A percentile compares a stretch with the other conserved stretches of the same genome.
These are phyloP conservation scores for Zaprionus ornatus DNA, from an alignment of 1,140 invertebrate species.

Conservation along the genomic window DNA sequence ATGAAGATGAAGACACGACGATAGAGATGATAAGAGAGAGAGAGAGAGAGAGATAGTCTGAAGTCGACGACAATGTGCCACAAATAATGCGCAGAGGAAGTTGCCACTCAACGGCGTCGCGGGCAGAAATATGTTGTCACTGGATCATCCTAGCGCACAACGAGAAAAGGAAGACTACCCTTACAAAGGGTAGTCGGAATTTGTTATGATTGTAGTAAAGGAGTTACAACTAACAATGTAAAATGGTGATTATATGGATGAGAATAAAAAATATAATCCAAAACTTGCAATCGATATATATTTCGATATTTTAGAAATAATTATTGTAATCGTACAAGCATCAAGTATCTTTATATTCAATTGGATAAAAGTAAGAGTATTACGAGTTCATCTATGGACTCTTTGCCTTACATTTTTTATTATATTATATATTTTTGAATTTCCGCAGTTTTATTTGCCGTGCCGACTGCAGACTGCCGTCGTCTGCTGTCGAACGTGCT, in stretches of 20 bases:
- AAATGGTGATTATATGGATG: too few species aligned
- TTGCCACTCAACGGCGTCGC: constrained; percentile 57
- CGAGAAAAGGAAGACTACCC: constrained; percentile 1
- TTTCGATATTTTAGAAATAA: too few species aligned
- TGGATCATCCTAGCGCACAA: constrained; percentile 46
- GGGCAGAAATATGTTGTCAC: constrained; percentile 52
- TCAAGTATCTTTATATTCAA: background rate
- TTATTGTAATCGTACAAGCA: too few species aligned
- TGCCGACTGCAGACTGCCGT: constrained; percentile 8
- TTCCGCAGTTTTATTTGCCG: constrained; percentile 41
- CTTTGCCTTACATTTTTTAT: background rate
- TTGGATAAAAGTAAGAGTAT: background rate
- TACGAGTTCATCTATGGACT: background rate
- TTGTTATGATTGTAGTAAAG: background rate
- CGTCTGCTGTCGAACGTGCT: constrained; percentile 31
- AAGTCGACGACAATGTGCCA: constrained; percentile 32
- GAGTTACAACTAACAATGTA: background rate
- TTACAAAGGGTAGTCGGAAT: background rate
- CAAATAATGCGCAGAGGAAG: constrained; percentile 58
- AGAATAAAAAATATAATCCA: too few species aligned
- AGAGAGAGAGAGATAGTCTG: constrained; percentile 3
- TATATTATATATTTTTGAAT: constrained; percentile 27
- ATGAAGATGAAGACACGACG: constrained; percentile 46
- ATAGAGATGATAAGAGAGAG: background rate
- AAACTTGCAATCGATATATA: too few species aligned